A percentile compares a stretch with the other conserved stretches of the same genome.
phyloP scores from a whole-genome alignment of 2,888 invertebrate species.

The Acholoe squamosa region DNA sequence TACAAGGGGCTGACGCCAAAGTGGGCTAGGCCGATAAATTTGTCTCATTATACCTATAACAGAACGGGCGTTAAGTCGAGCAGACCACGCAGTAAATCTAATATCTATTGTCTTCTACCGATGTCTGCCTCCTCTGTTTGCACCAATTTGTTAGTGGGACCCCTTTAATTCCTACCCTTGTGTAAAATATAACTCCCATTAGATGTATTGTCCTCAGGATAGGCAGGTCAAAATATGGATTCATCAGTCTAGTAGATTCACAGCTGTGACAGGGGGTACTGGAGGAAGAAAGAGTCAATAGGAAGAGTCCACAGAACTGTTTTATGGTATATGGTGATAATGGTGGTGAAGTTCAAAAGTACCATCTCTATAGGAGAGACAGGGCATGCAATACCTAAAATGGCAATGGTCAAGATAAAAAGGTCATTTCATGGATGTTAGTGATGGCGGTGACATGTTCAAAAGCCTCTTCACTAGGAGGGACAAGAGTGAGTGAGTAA shows the following conservation, averaged over 20 bases:
- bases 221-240: not conserved
- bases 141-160: constrained; percentile 8
- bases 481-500: too few species aligned
- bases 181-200: constrained; percentile 34
- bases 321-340: too few species aligned
- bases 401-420: too few species aligned
- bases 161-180: constrained; percentile 16
- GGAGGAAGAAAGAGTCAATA: not conserved
- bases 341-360: too few species aligned
- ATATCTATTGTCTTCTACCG: not conserved
- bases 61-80: constrained; percentile 6
- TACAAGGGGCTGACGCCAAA: not conserved
- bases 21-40: constrained; percentile 26
- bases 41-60: constrained; percentile 41
- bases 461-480: too few species aligned
- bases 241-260: not conserved
- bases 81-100: constrained; percentile 24
- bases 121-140: constrained; percentile 21
- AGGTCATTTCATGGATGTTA: too few species aligned
- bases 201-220: not conserved
- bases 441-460: too few species aligned
- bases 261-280: not conserved
- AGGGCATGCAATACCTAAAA: too few species aligned
- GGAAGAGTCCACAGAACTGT: not conserved
- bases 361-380: too few species aligned